Base-by-base conservation (phyloP, 1,140 invertebrate genomes). In the Meloidogyne hapla region DNA sequence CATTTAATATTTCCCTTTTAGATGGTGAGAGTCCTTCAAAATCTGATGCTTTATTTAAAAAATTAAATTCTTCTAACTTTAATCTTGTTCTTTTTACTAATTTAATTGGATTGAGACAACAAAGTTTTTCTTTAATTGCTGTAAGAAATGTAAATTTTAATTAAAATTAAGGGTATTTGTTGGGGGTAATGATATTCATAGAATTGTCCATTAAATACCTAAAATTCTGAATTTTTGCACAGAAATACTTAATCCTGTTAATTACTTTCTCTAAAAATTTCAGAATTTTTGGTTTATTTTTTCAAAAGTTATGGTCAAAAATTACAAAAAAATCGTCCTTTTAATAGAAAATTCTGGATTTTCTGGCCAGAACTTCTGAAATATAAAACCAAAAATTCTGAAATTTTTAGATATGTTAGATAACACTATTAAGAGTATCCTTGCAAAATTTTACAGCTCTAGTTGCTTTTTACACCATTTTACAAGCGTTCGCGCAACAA, bases 11-110 rank as follows among this genome's bases (percentile, higher is more conserved):
- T 33, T 33, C 6, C 28, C 28, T 2, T 21, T 15, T 10, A 73
- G 71, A 73, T 12, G 61, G 61, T n/a, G 71, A 73, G 33, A 61
- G n/a, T 73, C 40, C 71, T 64, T 61, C 56, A 26, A 73, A 73
- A 13, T 73, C 71, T 1, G 71, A 73, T 21, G 56, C 25, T n/a
- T 40, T 73, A 8, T 73, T 73, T 33, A 61, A 61, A 26, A 64
- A 61, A 21, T 10, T 73, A 33, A 64, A 25, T 33, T 64, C 56
- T 26, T 73, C 56, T 8, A 13, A 21, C 28, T 61, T 38, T 13
- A 73, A 61, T 26, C 15, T 73, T 18, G 23, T 73, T 23, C 56
- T 73, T 33, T 73, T 73, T 38, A 25, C 71, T 13, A 26, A 73
- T 63, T 26, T 28, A 23, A 38, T 73, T 21, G 18, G 56, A 25